These are phyloP conservation scores for Cottoperca gobio DNA, from an alignment of 2,797 vertebrate species.

Conservation along the genomic window DNA sequence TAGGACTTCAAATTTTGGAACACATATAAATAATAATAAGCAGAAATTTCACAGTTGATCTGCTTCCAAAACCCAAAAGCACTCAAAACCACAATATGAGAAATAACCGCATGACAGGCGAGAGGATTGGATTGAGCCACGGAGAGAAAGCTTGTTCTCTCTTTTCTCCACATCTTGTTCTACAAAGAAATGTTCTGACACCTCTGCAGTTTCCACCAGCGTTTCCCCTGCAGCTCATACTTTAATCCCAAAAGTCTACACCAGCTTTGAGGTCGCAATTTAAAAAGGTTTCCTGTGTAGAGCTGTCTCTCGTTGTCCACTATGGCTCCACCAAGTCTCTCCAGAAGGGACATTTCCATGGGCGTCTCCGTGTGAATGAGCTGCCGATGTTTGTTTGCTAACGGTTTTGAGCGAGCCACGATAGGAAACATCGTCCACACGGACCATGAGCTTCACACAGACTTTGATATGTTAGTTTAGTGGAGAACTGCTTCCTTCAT, in stretches of 20 bases:
- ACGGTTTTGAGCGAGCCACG: too few relatives aligned
- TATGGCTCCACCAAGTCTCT: too few relatives aligned
- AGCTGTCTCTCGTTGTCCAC: too few relatives aligned
- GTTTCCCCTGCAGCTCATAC: not conserved
- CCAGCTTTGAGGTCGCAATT: not conserved
- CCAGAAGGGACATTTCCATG: too few relatives aligned
- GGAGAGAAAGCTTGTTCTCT: not conserved
- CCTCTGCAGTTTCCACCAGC: not conserved
- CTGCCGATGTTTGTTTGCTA: too few relatives aligned
- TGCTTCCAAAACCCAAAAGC: slow-evolving; percentile 17
- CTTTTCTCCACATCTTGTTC: not conserved
- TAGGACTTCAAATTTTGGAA: not conserved
- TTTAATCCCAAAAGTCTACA: not conserved
- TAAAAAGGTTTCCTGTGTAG: too few relatives aligned
- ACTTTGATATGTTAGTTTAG: not conserved
- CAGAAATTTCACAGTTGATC: slow-evolving; percentile 5
- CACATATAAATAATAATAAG: not conserved
- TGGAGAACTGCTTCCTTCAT: not conserved
- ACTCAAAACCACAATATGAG: not conserved
- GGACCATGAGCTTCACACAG: too few relatives aligned
- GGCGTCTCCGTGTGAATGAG: too few relatives aligned
- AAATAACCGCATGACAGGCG: slow-evolving; percentile 20
- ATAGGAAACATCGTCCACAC: too few relatives aligned
- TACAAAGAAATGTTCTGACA: not conserved
- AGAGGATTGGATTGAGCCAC: slow-evolving; percentile 9